Percentiles rank a stretch among this genome's conserved stretches.
phyloP scores from a whole-genome alignment of 2,888 invertebrate species.

The Meliscaeva auricollis region DNA sequence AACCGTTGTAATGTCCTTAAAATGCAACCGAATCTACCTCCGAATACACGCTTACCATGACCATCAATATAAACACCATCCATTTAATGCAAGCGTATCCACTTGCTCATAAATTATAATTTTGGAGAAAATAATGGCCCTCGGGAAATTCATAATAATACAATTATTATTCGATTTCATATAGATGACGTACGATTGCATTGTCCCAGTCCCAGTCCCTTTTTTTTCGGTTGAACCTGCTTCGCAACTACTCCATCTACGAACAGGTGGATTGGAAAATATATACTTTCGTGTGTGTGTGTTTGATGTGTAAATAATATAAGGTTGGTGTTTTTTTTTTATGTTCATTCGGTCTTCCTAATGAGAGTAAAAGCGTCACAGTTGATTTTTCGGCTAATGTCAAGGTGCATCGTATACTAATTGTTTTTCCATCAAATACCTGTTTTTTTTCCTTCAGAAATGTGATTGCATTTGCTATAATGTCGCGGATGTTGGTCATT shows the following conservation, averaged over 20 bases:
- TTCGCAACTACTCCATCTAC: background rate
- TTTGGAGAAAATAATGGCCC: slow-evolving; percentile 62
- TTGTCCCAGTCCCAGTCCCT: background rate
- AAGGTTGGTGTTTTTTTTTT: slow-evolving; percentile 10
- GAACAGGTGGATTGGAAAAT: slow-evolving; percentile 71
- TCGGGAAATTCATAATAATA: slow-evolving; percentile 56
- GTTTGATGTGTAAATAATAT: background rate
- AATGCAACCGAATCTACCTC: slow-evolving; percentile 32
- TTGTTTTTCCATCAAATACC: slow-evolving; percentile 64
- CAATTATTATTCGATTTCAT: slow-evolving; percentile 47
- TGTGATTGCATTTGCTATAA: slow-evolving; percentile 43
- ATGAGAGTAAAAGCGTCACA: slow-evolving; percentile 67
- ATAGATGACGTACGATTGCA: slow-evolving; percentile 16
- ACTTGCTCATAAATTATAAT: slow-evolving; percentile 56
- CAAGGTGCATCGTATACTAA: slow-evolving; percentile 69
- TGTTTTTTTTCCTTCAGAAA: slow-evolving; percentile 31
- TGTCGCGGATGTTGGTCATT: background rate
- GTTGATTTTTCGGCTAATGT: slow-evolving; percentile 74
- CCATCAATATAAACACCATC: slow-evolving; percentile 23
- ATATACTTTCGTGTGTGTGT: slow-evolving; percentile 6
- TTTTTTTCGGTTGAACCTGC: slow-evolving; percentile 42
- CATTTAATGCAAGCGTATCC: slow-evolving; percentile 57
- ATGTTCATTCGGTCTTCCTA: slow-evolving; percentile 53
- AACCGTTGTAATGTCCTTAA: slow-evolving; percentile 60
- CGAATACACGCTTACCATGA: slow-evolving; percentile 6